Conservation (phyloP, 2,797 vertebrate species). For the Sebastes jordani region DNA sequence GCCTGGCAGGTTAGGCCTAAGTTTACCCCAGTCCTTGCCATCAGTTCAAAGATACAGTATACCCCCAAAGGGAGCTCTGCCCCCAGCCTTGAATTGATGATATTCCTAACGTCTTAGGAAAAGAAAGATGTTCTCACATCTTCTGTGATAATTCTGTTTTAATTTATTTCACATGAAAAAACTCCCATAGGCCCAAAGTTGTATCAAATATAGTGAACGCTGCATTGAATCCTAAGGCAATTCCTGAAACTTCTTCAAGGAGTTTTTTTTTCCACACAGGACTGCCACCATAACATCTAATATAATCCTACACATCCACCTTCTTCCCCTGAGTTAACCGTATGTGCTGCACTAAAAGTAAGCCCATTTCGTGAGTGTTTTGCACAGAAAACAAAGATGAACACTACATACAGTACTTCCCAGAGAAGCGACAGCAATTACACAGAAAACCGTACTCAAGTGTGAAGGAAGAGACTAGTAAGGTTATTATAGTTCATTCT, state of each 20-base stretch:
- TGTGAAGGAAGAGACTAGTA: neutral
- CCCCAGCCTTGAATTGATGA: neutral
- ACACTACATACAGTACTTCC: neutral
- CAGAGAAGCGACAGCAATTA: neutral
- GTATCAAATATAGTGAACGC: neutral
- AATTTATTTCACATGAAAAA: neutral
- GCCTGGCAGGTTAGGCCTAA: neutral
- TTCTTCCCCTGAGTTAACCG: neutral
- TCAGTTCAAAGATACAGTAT: neutral
- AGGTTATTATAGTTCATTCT: neutral
- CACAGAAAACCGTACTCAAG: neutral
- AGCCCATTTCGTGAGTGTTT: neutral
- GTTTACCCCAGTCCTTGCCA: neutral
- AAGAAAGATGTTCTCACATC: neutral
- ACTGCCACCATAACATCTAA: neutral
- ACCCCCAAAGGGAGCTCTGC: neutral
- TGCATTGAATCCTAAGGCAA: neutral
- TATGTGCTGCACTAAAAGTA: neutral
- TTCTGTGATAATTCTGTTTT: conserved; percentile 1
- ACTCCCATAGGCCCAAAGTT: neutral
- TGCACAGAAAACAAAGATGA: neutral
- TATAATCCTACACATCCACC: neutral
- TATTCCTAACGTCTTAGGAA: neutral
- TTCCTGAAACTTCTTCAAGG: neutral
- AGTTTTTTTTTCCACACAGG: neutral